These are phyloP conservation scores for Elysia crispata DNA, from an alignment of 2,888 invertebrate genomes.

Conservation along the genomic window DNA sequence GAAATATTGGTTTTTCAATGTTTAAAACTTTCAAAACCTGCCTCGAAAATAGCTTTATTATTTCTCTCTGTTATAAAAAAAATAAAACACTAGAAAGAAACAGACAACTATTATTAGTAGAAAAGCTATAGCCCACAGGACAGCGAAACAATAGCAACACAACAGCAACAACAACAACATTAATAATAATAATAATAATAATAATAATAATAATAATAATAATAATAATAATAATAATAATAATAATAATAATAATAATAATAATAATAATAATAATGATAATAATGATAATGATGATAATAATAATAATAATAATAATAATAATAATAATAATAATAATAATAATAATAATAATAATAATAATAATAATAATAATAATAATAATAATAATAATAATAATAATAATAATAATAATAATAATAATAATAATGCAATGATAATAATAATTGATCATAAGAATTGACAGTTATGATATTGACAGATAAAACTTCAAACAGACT, in stretches of 20 bases:
- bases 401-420: constrained; percentile 9
- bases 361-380: constrained; percentile 9
- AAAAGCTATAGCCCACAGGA: too few species aligned
- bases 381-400: constrained; percentile 9
- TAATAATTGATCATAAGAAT: not conserved
- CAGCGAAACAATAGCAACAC: too few species aligned
- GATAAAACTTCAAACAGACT: too few species aligned
- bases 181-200: not conserved
- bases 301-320: not conserved
- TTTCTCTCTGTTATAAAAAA: too few species aligned
- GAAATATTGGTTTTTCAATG: too few species aligned
- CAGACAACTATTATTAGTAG: too few species aligned
- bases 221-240: not conserved
- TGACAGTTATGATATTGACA: too few species aligned
- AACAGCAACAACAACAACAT: too few species aligned
- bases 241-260: not conserved
- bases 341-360: constrained; percentile 9
- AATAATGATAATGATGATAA: not conserved
- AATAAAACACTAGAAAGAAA: too few species aligned
- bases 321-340: not conserved
- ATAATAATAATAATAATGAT: not conserved
- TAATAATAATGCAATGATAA: too few species aligned
- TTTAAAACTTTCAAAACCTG: too few species aligned
- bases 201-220: not conserved
- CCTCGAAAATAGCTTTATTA: too few species aligned